phyloP scores from a whole-genome alignment of 2,888 invertebrate species.

The Arctia plantaginis region DNA sequence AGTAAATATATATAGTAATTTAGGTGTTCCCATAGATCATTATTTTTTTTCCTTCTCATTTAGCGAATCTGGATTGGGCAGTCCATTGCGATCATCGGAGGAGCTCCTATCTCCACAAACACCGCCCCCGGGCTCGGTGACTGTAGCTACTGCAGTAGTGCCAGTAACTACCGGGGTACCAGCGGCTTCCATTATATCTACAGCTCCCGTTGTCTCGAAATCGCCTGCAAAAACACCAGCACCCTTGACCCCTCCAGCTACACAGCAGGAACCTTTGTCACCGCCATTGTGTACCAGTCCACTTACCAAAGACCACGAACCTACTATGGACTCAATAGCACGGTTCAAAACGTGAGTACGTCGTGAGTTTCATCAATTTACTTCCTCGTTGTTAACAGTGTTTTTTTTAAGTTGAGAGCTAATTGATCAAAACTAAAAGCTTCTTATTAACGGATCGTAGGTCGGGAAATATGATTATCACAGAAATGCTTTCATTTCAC shows the following conservation, averaged over 20 bases:
- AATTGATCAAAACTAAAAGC: not conserved
- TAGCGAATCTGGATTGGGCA: conserved; percentile 82
- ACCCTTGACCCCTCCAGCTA: conserved; percentile 49
- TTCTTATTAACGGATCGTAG: not conserved
- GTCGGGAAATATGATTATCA: not conserved
- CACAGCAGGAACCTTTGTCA: conserved; percentile 65
- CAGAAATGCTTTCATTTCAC: not conserved
- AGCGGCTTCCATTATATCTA: conserved; percentile 36
- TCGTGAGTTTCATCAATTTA: conserved; percentile 25
- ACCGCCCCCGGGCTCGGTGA: conserved; percentile 67
- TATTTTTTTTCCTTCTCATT: conserved; percentile 14
- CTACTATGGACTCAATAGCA: conserved; percentile 76
- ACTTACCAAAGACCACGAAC: conserved; percentile 71
- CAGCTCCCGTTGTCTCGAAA: conserved; percentile 4
- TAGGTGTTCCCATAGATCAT: not conserved
- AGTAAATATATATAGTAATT: not conserved
- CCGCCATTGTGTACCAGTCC: conserved; percentile 81
- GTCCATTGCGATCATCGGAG: conserved; percentile 78
- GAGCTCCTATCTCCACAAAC: conserved; percentile 76
- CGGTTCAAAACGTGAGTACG: conserved; percentile 82
- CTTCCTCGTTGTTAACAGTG: conserved; percentile 30
- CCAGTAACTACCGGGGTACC: conserved; percentile 43
- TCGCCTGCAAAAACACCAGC: conserved; percentile 40
- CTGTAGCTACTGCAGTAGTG: conserved; percentile 25
- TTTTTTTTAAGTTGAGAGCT: conserved; percentile 24